Conservation (phyloP, 2,888 invertebrate genomes). For the Ophioninae sp. region DNA sequence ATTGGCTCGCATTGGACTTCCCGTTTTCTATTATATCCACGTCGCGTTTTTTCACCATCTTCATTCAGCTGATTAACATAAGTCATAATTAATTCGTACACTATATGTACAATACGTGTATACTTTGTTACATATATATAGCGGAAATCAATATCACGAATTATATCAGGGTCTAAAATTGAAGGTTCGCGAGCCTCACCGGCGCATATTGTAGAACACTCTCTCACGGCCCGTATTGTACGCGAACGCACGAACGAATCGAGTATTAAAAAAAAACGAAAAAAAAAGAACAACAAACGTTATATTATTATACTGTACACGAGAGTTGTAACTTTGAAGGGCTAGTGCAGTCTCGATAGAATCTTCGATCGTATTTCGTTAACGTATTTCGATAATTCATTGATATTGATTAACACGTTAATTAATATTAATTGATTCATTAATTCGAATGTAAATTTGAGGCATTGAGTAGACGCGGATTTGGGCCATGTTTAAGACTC, state of each 20-base stretch:
- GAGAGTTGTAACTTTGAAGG: slow-evolving; percentile 31
- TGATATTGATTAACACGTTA: background rate
- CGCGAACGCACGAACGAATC: slow-evolving; percentile 29
- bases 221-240: slow-evolving; percentile 16
- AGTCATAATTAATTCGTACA: slow-evolving; percentile 60
- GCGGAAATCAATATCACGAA: slow-evolving; percentile 55
- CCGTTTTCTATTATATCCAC: slow-evolving; percentile 28
- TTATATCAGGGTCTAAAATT: slow-evolving; percentile 19
- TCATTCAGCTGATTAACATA: slow-evolving; percentile 56
- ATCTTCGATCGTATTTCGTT: background rate
- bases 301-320: slow-evolving; percentile 49
- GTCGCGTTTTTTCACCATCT: slow-evolving; percentile 59
- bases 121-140: slow-evolving; percentile 60
- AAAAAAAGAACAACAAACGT: background rate
- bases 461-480: background rate
- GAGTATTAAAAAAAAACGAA: background rate
- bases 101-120: slow-evolving; percentile 58
- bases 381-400: background rate
- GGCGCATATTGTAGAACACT: slow-evolving; percentile 26
- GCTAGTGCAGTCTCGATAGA: slow-evolving; percentile 25
- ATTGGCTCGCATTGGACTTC: slow-evolving; percentile 10
- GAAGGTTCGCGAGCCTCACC: slow-evolving; percentile 34
- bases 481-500: background rate
- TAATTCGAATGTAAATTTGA: background rate
- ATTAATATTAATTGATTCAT: background rate